These are phyloP conservation scores for Adineta ricciae DNA, from an alignment of 2,888 invertebrate species.

Conservation along the genomic window DNA sequence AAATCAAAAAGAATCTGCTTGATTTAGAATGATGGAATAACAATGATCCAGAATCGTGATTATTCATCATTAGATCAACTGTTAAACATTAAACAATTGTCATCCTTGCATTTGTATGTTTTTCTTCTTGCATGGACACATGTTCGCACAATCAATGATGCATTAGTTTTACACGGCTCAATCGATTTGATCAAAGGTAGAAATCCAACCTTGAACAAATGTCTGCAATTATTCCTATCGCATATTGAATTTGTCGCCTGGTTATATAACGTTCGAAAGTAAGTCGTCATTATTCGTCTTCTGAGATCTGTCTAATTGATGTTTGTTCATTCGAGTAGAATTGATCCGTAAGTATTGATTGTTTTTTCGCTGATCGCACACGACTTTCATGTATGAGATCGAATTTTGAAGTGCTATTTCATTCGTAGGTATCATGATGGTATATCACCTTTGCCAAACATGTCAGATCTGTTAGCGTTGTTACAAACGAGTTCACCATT, in stretches of 20 bases:
- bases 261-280: neutral
- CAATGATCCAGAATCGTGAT: conserved; percentile 5
- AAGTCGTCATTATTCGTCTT: neutral
- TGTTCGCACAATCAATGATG: conserved; percentile 1
- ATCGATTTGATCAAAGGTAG: neutral
- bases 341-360: neutral
- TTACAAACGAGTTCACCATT: conserved; percentile 1
- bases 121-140: conserved; percentile 6
- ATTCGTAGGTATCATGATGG: neutral
- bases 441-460: neutral
- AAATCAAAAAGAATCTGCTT: no score
- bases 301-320: neutral
- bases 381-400: neutral
- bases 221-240: neutral
- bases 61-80: conserved; percentile 21
- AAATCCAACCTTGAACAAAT: neutral
- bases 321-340: neutral
- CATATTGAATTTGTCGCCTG: conserved; percentile 17
- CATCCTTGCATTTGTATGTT: neutral
- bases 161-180: neutral
- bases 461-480: neutral
- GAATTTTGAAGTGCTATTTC: no score
- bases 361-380: no score
- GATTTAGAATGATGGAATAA: neutral
- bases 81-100: neutral